phyloP scores from a whole-genome alignment of 1,140 invertebrate species.

The Ditylenchus dipsaci region DNA sequence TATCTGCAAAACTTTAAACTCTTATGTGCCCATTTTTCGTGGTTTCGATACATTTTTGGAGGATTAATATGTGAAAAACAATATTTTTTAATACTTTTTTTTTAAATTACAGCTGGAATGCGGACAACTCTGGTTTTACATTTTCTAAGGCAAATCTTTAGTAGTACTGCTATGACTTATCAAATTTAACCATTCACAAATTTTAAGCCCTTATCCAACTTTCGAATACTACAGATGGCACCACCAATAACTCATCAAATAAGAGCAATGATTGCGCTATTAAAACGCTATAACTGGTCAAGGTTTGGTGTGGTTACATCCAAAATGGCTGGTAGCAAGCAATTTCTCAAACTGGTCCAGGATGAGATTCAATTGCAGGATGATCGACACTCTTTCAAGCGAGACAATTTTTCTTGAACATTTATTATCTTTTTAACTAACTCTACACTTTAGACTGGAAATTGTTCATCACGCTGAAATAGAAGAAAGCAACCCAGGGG shows the following conservation, averaged over 20 bases:
- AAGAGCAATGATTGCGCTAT: conserved; percentile 48
- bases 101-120: conserved; percentile 45
- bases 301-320: conserved; percentile 51
- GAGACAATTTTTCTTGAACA: not conserved
- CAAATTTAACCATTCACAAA: not conserved
- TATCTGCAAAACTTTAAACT: no score
- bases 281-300: conserved; percentile 51
- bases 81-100: no score
- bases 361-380: conserved; percentile 39
- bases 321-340: conserved; percentile 49
- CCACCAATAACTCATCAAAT: conserved; percentile 57
- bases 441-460: conserved; percentile 49
- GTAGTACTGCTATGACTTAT: not conserved
- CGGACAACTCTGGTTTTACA: conserved; percentile 51
- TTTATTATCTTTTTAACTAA: no score
- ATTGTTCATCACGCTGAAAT: conserved; percentile 48
- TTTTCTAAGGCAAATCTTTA: conserved; percentile 34
- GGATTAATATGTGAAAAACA: no score
- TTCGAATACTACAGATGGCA: conserved; percentile 53
- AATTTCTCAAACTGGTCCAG: conserved; percentile 40
- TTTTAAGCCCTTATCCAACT: conserved; percentile 33
- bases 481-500: conserved; percentile 20
- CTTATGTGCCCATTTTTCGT: no score
- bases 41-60: no score
- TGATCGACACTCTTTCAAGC: conserved; percentile 41